A percentile compares a stretch with the other conserved stretches of the same genome.
Evolutionary conservation across 1,140 invertebrate genomes (phyloP).

Genomic region (Sitophilus oryzae): DNA sequence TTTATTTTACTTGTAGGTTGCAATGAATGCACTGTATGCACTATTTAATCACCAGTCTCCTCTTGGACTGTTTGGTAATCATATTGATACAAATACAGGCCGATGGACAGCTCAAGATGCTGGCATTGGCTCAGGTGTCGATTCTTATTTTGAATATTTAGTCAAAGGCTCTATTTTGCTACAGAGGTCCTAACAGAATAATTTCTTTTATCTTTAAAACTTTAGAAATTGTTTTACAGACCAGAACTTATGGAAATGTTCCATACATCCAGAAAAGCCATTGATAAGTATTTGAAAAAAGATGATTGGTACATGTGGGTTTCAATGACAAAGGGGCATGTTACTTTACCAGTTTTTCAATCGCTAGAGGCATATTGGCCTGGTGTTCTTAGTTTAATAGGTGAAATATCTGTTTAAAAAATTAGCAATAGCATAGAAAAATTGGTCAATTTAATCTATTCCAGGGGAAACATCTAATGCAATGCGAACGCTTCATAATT

Average conservation of each 20-base stretch:
- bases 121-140: slow-evolving; percentile 85
- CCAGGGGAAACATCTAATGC: slow-evolving; percentile 84
- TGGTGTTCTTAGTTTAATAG: slow-evolving; percentile 84
- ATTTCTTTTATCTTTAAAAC: not conserved
- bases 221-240: slow-evolving; percentile 38
- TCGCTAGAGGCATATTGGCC: slow-evolving; percentile 99
- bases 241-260: slow-evolving; percentile 92
- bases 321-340: slow-evolving; percentile 89
- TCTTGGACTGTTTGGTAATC: slow-evolving; percentile 93
- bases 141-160: slow-evolving; percentile 98
- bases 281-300: slow-evolving; percentile 84
- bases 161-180: slow-evolving; percentile 53
- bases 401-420: too few relatives aligned
- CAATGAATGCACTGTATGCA: slow-evolving; percentile 84
- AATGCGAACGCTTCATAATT: slow-evolving; percentile 90
- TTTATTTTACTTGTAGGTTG: slow-evolving; percentile 65
- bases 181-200: slow-evolving; percentile 15
- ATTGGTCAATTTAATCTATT: slow-evolving; percentile 32
- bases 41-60: slow-evolving; percentile 80
- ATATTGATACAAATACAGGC: slow-evolving; percentile 91
- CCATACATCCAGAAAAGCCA: slow-evolving; percentile 69
- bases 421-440: not conserved
- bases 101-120: slow-evolving; percentile 96
- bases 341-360: slow-evolving; percentile 95
- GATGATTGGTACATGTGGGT: slow-evolving; percentile 98